Evolutionary conservation across 1,140 invertebrate genomes (phyloP), one percentile per base, ranked within the genome.

Genomic region (Pissodes strobi): DNA sequence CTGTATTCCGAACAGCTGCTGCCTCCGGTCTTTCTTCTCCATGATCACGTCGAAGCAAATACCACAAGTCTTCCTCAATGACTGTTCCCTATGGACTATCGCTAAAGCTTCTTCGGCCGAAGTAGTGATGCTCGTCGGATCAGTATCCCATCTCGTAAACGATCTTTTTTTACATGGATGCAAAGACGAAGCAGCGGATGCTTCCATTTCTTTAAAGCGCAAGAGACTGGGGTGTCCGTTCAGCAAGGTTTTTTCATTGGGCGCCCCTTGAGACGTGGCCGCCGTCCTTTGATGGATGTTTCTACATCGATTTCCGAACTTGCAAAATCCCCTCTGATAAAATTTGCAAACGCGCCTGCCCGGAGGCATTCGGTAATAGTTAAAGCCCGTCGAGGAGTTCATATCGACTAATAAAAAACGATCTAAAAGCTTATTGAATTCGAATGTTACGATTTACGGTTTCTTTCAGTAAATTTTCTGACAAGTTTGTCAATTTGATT

Each of bases 31-130:
- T 41, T 82, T 79, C 74, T 93, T 93, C 63, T 93, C 88, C 81
- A 91, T 83, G 34, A 94, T 83, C 17, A 83, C 83, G 70, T 95
- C 92, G 79, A 94, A 92, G 78, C 93, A 95, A 63, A 95, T 91
- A 17, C 91, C 91, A 76, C 93, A 95, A 3, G 84, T 83, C 76
- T 93, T 93, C 60, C 91, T 89, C 70, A 83, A 83, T 61, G 90
- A 92, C 62, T 86, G n/a, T n/a, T n/a, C n/a, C n/a, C n/a, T n/a
- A n/a, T n/a, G n/a, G n/a, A n/a, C 82, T 55, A 88, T 86, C 8
- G 18, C 21, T 18, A 66, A 22, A 22, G 56, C 56, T 37, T 49
- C 15, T 41, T 52, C 34, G 12, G 52, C 27, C 4, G 63, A 27
- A 49, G 39, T 58, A 13, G 53, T 65, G 15, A 53, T 58, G n/a